Conservation (phyloP, 2,888 invertebrate genomes). For the Philereme transversata region DNA sequence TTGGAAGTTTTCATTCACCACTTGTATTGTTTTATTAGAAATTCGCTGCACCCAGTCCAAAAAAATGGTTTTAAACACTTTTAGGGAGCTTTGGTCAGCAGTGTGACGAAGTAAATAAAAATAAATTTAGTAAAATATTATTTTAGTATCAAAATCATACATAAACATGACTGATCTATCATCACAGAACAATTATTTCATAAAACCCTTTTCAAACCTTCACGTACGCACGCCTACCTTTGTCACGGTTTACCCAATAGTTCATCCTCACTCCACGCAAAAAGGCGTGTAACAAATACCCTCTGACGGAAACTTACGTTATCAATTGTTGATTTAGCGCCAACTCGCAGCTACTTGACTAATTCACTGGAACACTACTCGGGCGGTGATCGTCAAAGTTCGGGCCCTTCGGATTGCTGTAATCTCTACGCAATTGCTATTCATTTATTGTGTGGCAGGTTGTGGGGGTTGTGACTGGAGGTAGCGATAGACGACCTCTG, state of each 20-base stretch:
- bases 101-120: too few species aligned
- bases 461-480: slow-evolving; percentile 9
- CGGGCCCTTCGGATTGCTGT: slow-evolving; percentile 65
- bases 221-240: neutral
- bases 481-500: slow-evolving; percentile 5
- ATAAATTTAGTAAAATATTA: too few species aligned
- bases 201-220: too few species aligned
- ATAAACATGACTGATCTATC: too few species aligned
- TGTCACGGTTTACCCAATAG: neutral
- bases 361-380: slow-evolving; percentile 31
- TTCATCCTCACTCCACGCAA: neutral
- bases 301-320: slow-evolving; percentile 7
- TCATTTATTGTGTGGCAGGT: slow-evolving; percentile 66
- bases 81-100: too few species aligned
- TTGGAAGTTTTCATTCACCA: too few species aligned
- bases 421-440: slow-evolving; percentile 76
- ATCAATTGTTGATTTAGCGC: slow-evolving; percentile 19
- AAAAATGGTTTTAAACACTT: too few species aligned
- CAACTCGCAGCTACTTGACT: slow-evolving; percentile 31
- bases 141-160: too few species aligned
- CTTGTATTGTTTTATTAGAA: too few species aligned
- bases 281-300: slow-evolving; percentile 10
- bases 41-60: too few species aligned
- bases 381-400: slow-evolving; percentile 55
- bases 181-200: too few species aligned